A percentile compares a stretch with the other conserved stretches of the same genome.
These are phyloP conservation scores for Scaptomyza tumidula DNA, from an alignment of 2,888 invertebrate genomes.

Conservation along the genomic window DNA sequence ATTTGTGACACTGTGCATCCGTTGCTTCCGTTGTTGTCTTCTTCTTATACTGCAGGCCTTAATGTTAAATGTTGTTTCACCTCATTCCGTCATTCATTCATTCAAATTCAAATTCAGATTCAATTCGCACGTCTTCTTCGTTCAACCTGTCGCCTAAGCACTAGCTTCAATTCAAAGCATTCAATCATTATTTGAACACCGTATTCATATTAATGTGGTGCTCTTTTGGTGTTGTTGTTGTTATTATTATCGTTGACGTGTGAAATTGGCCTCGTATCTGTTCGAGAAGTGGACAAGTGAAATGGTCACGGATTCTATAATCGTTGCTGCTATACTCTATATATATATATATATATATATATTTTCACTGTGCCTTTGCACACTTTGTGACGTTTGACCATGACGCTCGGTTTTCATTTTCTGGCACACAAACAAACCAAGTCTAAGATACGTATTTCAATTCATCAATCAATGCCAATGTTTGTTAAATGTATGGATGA, in stretches of 20 bases:
- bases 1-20: slow-evolving; percentile 33
- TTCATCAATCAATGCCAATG: slow-evolving; percentile 68
- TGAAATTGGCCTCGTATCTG: slow-evolving; percentile 49
- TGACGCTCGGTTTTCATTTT: slow-evolving; percentile 8
- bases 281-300: slow-evolving; percentile 57
- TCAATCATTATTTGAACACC: slow-evolving; percentile 1
- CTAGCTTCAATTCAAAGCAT: slow-evolving; percentile 8
- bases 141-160: slow-evolving; percentile 10
- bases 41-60: not conserved
- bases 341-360: not conserved
- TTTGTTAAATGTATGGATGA: slow-evolving; percentile 12
- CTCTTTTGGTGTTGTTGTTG: slow-evolving; percentile 29
- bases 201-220: slow-evolving; percentile 65
- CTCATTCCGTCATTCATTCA: slow-evolving; percentile 72
- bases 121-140: slow-evolving; percentile 66
- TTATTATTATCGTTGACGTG: slow-evolving; percentile 39
- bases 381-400: slow-evolving; percentile 8
- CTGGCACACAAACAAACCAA: slow-evolving; percentile 20
- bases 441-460: slow-evolving; percentile 26
- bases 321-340: slow-evolving; percentile 3
- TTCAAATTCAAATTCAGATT: slow-evolving; percentile 58
- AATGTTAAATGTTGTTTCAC: slow-evolving; percentile 50
- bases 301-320: slow-evolving; percentile 37
- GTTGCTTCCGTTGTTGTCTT: slow-evolving; percentile 10
- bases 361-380: slow-evolving; percentile 30